phyloP scores from a whole-genome alignment of 2,113 vertebrate genomes.

The Hemicordylus capensis region DNA sequence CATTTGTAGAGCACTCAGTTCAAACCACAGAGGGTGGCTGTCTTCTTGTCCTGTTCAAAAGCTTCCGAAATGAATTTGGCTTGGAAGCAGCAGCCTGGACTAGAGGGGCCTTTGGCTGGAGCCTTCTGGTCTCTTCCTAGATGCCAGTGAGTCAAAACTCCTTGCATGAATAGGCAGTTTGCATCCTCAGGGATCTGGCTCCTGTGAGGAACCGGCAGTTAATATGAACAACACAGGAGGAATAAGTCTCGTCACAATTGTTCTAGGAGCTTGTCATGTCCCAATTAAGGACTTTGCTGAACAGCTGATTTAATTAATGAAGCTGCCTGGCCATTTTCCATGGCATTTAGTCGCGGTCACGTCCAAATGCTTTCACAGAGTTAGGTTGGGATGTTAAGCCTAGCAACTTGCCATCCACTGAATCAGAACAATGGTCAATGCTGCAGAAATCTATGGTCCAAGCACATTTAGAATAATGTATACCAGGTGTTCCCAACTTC shows the following conservation, averaged over 20 bases:
- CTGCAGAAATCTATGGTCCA: too few species aligned
- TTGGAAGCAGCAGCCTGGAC: not conserved
- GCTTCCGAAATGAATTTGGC: not conserved
- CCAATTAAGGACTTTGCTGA: constrained; percentile 7
- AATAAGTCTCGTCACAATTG: not conserved
- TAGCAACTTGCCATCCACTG: not conserved
- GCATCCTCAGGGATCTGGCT: not conserved
- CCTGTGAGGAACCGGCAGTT: not conserved
- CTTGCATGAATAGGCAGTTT: not conserved
- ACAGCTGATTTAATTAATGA: not conserved
- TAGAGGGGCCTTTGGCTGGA: not conserved
- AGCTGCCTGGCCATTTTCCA: constrained; percentile 1
- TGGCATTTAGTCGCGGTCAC: not conserved
- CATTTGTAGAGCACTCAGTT: too few species aligned
- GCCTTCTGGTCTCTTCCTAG: not conserved
- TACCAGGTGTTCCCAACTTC: too few species aligned
- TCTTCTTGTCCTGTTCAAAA: not conserved
- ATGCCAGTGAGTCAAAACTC: too few species aligned
- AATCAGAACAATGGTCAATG: not conserved
- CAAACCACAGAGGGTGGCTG: too few species aligned
- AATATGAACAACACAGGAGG: not conserved
- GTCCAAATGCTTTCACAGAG: not conserved
- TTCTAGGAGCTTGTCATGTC: not conserved
- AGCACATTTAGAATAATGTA: too few species aligned
- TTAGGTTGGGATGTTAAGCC: not conserved